Base-by-base conservation (phyloP, 2,113 vertebrate genomes). In the Misgurnus anguillicaudatus region DNA sequence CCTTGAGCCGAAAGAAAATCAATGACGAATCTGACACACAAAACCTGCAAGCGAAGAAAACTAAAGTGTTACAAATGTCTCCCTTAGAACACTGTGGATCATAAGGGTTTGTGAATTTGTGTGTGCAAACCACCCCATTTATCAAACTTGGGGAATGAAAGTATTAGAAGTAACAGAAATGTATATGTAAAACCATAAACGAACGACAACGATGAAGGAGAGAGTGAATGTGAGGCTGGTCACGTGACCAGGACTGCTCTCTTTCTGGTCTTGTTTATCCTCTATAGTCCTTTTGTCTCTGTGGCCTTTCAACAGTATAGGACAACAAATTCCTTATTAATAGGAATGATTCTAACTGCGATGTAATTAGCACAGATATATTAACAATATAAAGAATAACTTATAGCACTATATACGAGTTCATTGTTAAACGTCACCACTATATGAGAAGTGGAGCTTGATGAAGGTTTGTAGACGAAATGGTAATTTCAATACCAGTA, bases 391-490 rank as follows among this genome's bases (percentile, higher is more conserved):
- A 91, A 88, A 91, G 73, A 87, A 82, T 90, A 89, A 93, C 87
- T 90, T 88, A 93, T 91, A 96, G 94, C 95, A 95, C 94, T 94
- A 88, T 84, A 84, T 89, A 82, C 17, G 82, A 89, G 87, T 86
- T 85, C 86, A 82, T 89, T 91, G 71, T 91, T 88, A 80, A 87
- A 89, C 91, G 87, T 88, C 89, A 92, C 92, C 90, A 91, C 92
- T 89, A 90, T 91, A 89, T 89, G 89, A 90, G 88, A 90, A 86
- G 92, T 91, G 91, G 89, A 87, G 85, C 89, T 85, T 86, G 87
- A 92, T 88, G 85, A 87, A 85, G 83, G 75, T 85, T 85, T 42
- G 31, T 58, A 63, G 41, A 75, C 7, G 16, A 70, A 42, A 21
- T 71, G 63, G 66, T 61, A 77, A 58, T 64, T 45, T 68, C 36